Base-by-base conservation (phyloP, 2,888 invertebrate species). In the Eudemis profundana region DNA sequence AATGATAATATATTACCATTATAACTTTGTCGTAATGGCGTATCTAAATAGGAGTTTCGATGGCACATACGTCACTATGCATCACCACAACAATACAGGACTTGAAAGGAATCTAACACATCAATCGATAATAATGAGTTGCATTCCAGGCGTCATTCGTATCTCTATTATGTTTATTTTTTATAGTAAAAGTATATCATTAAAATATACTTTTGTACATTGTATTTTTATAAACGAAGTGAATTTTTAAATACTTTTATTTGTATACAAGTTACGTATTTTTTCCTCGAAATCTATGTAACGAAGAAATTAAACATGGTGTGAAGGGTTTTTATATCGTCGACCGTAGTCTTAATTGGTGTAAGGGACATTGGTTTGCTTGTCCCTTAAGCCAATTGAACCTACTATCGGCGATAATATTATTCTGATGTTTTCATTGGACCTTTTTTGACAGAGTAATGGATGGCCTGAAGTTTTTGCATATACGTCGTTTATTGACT, bases 51-150 rank as follows among this genome's bases (percentile, higher is more conserved):
- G n/a, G 29, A 27, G 1, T 27, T 19, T 8, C 12, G 3, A 27
- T n/a, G 29, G n/a, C 44, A n/a, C 8, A 44, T 56, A 56, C 17
- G 29, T 23, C 27, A 2, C 29, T 54, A 7, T 44, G 15, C 15
- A 44, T 17, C n/a, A n/a, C 21, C 7, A 23, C 5, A n/a, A 17
- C 17, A 7, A 29, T 19, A 46, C 49, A 59, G 38, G 38, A 29
- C 15, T 53, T 47, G 38, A 60, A 60, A 53, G 46, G 46, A 27
- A 60, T 65, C 27, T 59, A 60, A 65, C 65, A 50, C 65, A 17
- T 65, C 65, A 65, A 65, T 60, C 60, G 51, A 44, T 60, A 53
- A 60, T 65, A 65, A 65, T 65, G 65, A 65, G 51, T 65, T 51
- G 65, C 65, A 60, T 65, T 65, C 65, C 60, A 21, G 3, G 19